These are phyloP conservation scores for Uromys caudimaculatus DNA, from an alignment of 2,797 vertebrate genomes.

Conservation along the genomic window DNA sequence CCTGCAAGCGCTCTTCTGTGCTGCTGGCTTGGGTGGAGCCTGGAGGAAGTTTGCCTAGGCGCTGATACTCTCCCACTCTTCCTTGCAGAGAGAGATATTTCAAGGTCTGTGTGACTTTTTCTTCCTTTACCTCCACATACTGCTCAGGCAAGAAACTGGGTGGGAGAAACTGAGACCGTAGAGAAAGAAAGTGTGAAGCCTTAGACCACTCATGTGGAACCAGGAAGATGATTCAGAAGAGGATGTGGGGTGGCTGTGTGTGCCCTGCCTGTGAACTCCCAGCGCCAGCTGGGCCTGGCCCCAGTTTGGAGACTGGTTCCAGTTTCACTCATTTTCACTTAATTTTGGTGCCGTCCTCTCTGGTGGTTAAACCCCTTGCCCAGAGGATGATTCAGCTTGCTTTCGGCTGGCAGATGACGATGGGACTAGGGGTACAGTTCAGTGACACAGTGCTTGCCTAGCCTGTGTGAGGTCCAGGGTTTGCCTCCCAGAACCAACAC, in stretches of 20 bases:
- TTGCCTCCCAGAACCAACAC: background rate
- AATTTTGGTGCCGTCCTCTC: background rate
- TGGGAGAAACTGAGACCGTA: slow-evolving; percentile 68
- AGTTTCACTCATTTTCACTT: background rate
- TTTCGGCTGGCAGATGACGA: background rate
- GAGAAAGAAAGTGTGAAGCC: slow-evolving; percentile 66
- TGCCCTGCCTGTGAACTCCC: background rate
- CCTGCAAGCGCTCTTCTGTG: background rate
- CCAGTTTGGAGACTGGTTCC: background rate
- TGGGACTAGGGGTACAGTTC: background rate
- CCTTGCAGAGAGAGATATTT: background rate
- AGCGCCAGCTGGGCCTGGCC: background rate
- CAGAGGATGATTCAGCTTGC: background rate
- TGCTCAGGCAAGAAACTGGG: slow-evolving; percentile 43
- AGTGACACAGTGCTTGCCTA: background rate
- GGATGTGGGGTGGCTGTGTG: accelerated
- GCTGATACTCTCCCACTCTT: background rate
- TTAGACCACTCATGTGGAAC: background rate
- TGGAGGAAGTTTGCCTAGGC: background rate
- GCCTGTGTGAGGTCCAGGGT: background rate
- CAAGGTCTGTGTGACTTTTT: background rate
- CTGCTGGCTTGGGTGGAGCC: background rate
- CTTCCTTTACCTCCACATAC: background rate
- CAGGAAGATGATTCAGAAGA: slow-evolving; percentile 61
- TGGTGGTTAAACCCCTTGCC: background rate